These are phyloP conservation scores for Lepisosteus oculatus DNA, from an alignment of 2,113 vertebrate species.

Conservation along the genomic window DNA sequence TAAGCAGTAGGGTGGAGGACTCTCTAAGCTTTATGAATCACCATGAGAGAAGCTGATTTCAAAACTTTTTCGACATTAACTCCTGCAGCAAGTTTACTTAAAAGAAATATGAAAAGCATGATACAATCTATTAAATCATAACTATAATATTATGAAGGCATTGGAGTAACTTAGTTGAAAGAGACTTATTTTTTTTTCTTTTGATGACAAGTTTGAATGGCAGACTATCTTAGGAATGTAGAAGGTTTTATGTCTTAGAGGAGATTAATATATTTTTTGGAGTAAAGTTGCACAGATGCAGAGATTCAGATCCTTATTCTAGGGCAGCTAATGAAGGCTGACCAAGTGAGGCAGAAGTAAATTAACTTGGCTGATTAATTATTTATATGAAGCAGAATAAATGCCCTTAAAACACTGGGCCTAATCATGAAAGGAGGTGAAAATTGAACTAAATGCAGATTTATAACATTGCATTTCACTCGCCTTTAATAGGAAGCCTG, in stretches of 20 bases:
- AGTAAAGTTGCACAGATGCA: slow-evolving; percentile 64
- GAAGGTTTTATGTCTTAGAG: slow-evolving; percentile 21
- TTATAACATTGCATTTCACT: slow-evolving; percentile 68
- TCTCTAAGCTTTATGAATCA: slow-evolving; percentile 54
- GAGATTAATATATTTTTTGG: slow-evolving; percentile 52
- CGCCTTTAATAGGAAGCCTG: slow-evolving; percentile 48
- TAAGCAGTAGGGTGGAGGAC: slow-evolving; percentile 54
- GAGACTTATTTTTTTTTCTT: not conserved
- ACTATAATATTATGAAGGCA: too few relatives aligned
- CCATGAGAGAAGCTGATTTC: slow-evolving; percentile 50
- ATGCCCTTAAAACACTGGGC: slow-evolving; percentile 88
- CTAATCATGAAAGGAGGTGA: slow-evolving; percentile 76
- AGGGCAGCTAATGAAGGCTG: slow-evolving; percentile 89
- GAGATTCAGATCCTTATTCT: slow-evolving; percentile 71
- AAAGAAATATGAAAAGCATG: too few relatives aligned
- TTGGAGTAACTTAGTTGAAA: too few relatives aligned
- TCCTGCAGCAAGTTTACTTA: not conserved
- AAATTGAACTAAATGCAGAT: slow-evolving; percentile 83
- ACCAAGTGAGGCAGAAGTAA: slow-evolving; percentile 92
- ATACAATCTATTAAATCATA: too few relatives aligned
- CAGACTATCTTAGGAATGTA: too few relatives aligned
- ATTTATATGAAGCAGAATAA: slow-evolving; percentile 97
- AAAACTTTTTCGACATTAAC: slow-evolving; percentile 15
- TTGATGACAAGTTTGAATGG: not conserved
- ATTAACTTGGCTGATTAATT: slow-evolving; percentile 97